Evolutionary conservation across 2,797 vertebrate species (phyloP), one percentile per base, ranked within the genome.

Genomic region (Pangasius mekongensis): DNA sequence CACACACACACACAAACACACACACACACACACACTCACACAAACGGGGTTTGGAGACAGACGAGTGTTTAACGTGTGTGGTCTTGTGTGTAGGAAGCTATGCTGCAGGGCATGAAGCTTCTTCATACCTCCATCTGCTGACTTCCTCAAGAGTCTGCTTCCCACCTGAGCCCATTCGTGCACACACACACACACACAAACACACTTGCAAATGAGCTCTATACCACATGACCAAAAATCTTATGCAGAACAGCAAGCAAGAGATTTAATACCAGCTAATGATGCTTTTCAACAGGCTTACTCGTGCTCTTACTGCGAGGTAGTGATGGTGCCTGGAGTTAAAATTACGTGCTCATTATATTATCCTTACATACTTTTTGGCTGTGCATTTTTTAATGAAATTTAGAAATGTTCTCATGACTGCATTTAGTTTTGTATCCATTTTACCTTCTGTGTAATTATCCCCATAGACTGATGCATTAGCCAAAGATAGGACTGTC

Each of bases 121-220:
- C 94, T 95, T 93, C 94, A 94, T 95, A 93, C 93, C 93, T 95
- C 95, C 95, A 95, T 96, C 95, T 96, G 95, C 93, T 90, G 90
- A 93, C 91, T 93, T 90, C 94, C 93, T 90, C 86, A 89, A 89
- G 89, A 91, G 88, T 90, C 89, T 84, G 89, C 93, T 91, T 92
- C 93, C 93, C 95, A 95, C 95, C 95, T 95, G 93, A 96, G 94
- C 94, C 95, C 93, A 87, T 92, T 92, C 69, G 33, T 36, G 1
- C 49, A 33, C 39, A 27, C 85, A 83, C 85, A 83, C 90, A 56
- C 80, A 86, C 83, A 58, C 60, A 64, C 52, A 73, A 76, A 77
- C 83, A 33, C 54, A 66, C 36, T 54, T 64, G 24, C 49, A 83
- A 33, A 82, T 81, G 66, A 64, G 54, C 80, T 89, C n/a, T 83